phyloP scores from a whole-genome alignment of 2,113 vertebrate species.

The Platysternon megacephalum region DNA sequence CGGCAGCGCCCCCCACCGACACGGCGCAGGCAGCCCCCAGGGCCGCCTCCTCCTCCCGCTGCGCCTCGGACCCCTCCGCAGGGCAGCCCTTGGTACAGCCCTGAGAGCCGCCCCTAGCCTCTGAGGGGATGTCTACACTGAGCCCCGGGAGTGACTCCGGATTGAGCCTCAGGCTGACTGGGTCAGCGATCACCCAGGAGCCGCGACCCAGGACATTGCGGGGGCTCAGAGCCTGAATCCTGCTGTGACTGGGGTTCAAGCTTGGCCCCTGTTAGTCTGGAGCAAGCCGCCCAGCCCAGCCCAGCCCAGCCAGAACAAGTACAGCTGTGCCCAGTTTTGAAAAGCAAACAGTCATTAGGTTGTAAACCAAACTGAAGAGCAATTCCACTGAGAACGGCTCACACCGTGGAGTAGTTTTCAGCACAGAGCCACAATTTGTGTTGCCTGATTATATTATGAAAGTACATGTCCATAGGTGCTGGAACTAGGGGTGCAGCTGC shows the following conservation, averaged over 20 bases:
- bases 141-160: background rate
- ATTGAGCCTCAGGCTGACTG: background rate
- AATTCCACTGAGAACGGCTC: background rate
- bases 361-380: slow-evolving; percentile 62
- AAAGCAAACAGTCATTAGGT: slow-evolving; percentile 50
- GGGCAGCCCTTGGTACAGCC: too few relatives aligned
- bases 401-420: slow-evolving; percentile 1
- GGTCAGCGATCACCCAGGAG: too few relatives aligned
- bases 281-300: background rate
- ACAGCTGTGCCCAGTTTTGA: background rate
- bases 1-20: too few relatives aligned
- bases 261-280: too few relatives aligned
- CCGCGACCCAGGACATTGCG: too few relatives aligned
- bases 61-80: too few relatives aligned
- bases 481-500: too few relatives aligned
- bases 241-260: too few relatives aligned
- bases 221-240: too few relatives aligned
- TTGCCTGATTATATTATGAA: slow-evolving; percentile 32
- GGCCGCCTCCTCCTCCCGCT: background rate
- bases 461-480: background rate
- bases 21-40: background rate
- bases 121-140: background rate
- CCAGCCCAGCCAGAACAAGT: background rate
- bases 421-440: slow-evolving; percentile 1
- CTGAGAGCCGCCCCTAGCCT: too few relatives aligned